Base-by-base conservation (phyloP, 64 coral and sea anemone genomes). In the Cladopsammia gracilis region DNA sequence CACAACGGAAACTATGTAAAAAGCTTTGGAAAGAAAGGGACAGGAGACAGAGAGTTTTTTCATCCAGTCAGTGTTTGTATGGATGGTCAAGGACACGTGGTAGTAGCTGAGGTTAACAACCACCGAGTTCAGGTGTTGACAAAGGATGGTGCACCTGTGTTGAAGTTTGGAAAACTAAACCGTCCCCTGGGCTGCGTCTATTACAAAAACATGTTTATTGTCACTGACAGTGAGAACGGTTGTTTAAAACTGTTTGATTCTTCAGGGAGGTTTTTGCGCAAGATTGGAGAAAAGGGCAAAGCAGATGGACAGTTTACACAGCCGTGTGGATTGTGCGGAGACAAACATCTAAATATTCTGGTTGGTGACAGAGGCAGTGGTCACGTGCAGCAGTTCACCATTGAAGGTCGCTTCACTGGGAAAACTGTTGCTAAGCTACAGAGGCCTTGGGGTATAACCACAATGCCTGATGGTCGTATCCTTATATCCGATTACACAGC, bases 51-150 rank as follows among this genome's bases (percentile, higher is more conserved):
- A 45, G 58, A 76, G 70, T 77, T 89, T 48, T 26, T 5, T 2
- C 0, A 45, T 4, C 56, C 46, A 59, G 1, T 16, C 77, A 54
- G 71, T 65, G 88, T 90, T 75, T 51, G 49, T 25, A 18, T 79
- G n/a, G 75, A 90, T 90, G 75, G 77, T 7, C 46, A 22, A 69
- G 71, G 11, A 20, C 88, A 58, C 52, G 48, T 79, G 56, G 25
- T 79, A 79, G 88, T 90, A 77, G 64, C 59, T 49, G 58, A 78
- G 53, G 0, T 53, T 53, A 53, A 3, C 3, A 90, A 90, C 44
- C 9, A 78, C 14, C 60, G 58, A 62, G 20, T 90, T 15, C 83
- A 86, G 64, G 44, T 86, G 2, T 64, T 86, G 25, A 47, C 58
- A 52, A 2, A 49, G 42, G 83, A 70, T 48, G 83, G 83, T 65